Conservation (phyloP, 2,888 invertebrate genomes). For the Meandrusa payeni region DNA sequence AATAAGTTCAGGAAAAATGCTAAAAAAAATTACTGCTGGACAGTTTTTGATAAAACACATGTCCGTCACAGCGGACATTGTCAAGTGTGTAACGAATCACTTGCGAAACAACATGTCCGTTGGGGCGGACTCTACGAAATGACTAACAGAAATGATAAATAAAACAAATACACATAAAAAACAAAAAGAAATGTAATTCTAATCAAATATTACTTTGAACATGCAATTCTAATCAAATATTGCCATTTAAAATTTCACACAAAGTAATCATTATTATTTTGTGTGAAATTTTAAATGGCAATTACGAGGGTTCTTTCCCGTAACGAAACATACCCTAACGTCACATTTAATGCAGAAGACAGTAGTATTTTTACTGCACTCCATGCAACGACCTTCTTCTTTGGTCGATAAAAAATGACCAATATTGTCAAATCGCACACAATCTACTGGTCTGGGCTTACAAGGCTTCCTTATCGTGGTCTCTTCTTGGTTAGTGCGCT, state of each 20-base stretch:
- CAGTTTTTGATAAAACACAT: slow-evolving; percentile 2
- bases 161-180: too few species aligned
- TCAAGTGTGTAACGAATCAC: slow-evolving; percentile 1
- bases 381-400: slow-evolving; percentile 18
- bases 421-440: slow-evolving; percentile 13
- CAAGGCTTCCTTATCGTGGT: slow-evolving; percentile 1
- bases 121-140: neutral
- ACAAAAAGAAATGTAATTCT: slow-evolving; percentile 7
- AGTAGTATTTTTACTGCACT: slow-evolving; percentile 13
- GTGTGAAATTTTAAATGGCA: slow-evolving; percentile 9
- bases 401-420: slow-evolving; percentile 14
- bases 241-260: too few species aligned
- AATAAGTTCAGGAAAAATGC: slow-evolving; percentile 8
- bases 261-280: slow-evolving; percentile 8
- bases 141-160: too few species aligned
- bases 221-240: slow-evolving; percentile 1
- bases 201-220: neutral
- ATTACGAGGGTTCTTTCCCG: slow-evolving; percentile 11
- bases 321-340: slow-evolving; percentile 9
- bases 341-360: slow-evolving; percentile 9
- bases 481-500: neutral
- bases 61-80: slow-evolving; percentile 7
- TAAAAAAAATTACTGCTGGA: neutral
- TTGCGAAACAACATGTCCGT: slow-evolving; percentile 1
- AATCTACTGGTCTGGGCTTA: slow-evolving; percentile 1